Evolutionary conservation across 2,797 vertebrate species (phyloP).

Genomic region (Benthosema pterotum): DNA sequence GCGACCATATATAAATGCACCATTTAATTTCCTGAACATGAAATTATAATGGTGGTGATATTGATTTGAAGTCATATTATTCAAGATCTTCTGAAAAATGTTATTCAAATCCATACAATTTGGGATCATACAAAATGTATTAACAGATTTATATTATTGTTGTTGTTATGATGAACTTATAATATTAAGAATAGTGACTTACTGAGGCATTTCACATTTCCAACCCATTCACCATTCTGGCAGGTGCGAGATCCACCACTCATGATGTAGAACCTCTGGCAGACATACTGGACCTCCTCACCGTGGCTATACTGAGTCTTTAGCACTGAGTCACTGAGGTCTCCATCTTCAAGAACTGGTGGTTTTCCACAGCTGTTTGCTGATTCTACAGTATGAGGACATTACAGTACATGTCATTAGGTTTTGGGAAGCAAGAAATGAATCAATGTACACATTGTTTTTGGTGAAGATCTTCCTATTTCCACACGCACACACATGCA

Average conservation of each 20-base stretch:
- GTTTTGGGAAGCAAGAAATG: background rate
- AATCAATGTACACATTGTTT: too few species aligned
- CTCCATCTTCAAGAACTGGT: constrained; percentile 14
- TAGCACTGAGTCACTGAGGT: background rate
- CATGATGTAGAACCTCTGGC: constrained; percentile 12
- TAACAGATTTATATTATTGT: too few species aligned
- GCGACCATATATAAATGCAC: too few species aligned
- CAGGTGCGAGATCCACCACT: constrained; percentile 36
- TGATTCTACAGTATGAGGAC: background rate
- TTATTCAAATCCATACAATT: too few species aligned
- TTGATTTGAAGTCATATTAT: too few species aligned
- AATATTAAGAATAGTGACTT: constrained; percentile 35
- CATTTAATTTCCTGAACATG: too few species aligned
- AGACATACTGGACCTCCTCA: constrained; percentile 47
- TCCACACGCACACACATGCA: background rate
- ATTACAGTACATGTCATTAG: background rate
- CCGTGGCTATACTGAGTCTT: background rate
- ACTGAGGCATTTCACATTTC: constrained; percentile 46
- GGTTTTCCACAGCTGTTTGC: background rate
- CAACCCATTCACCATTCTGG: constrained; percentile 40
- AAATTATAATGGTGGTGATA: too few species aligned
- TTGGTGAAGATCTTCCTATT: too few species aligned
- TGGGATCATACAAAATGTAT: too few species aligned
- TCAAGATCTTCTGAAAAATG: too few species aligned
- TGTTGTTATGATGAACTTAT: too few species aligned